A percentile compares a stretch with the other conserved stretches of the same genome.
These are phyloP conservation scores for Spermophilus dauricus DNA, from an alignment of 2,113 vertebrate genomes.

Conservation along the genomic window DNA sequence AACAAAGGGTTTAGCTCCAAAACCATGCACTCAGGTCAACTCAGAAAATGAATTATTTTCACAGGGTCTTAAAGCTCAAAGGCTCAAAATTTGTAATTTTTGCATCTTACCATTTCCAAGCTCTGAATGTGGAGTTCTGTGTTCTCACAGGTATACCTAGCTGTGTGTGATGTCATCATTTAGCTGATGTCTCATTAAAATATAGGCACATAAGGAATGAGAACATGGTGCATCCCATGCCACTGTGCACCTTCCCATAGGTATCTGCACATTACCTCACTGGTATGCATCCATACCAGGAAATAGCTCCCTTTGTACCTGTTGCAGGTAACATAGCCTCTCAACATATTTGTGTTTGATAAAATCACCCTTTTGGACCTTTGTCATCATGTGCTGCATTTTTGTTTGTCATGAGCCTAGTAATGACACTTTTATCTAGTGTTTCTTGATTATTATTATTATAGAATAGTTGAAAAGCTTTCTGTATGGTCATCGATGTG, in stretches of 20 bases:
- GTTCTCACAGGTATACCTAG: neutral
- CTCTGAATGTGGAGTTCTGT: neutral
- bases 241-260: neutral
- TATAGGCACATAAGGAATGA: neutral
- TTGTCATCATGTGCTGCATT: constrained; percentile 2
- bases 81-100: neutral
- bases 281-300: neutral
- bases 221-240: neutral
- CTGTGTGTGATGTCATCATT: neutral
- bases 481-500: neutral
- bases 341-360: neutral
- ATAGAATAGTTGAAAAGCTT: neutral
- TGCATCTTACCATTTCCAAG: neutral
- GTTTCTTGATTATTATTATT: neutral
- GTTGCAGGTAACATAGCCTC: no score
- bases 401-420: neutral
- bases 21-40: neutral
- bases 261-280: neutral
- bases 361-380: constrained; percentile 12
- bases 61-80: neutral
- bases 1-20: neutral
- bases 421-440: neutral
- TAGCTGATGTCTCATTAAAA: neutral
- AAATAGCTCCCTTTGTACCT: neutral
- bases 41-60: neutral